phyloP scores from a whole-genome alignment of 2,888 invertebrate species.

The Penaeus monodon region DNA sequence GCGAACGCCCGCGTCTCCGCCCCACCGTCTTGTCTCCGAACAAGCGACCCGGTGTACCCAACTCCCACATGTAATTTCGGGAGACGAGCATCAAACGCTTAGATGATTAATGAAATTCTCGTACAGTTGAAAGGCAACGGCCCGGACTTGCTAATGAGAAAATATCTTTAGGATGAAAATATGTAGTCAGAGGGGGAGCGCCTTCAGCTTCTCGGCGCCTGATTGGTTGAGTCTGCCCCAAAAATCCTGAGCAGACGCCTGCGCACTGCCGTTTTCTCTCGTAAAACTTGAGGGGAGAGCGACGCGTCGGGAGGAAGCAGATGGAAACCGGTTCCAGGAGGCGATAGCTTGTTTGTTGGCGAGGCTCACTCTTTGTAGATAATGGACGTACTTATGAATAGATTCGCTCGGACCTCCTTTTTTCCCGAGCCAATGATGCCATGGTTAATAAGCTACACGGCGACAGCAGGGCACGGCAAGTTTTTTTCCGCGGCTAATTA shows the following conservation, averaged over 20 bases:
- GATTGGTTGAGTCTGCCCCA: constrained; percentile 47
- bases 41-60: constrained; percentile 17
- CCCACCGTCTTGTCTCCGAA: constrained; percentile 25
- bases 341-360: constrained; percentile 33
- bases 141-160: constrained; percentile 59
- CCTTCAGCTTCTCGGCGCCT: constrained; percentile 35
- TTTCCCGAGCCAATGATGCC: too few species aligned
- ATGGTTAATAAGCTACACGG: too few species aligned
- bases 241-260: constrained; percentile 42
- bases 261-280: constrained; percentile 52
- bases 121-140: constrained; percentile 60
- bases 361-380: too few species aligned
- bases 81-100: constrained; percentile 58
- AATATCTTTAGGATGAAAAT: constrained; percentile 61
- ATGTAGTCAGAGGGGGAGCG: constrained; percentile 55
- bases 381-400: too few species aligned
- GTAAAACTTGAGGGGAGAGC: constrained; percentile 51
- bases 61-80: constrained; percentile 46
- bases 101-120: constrained; percentile 61
- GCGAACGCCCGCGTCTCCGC: constrained; percentile 12
- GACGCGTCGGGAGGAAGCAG: constrained; percentile 50
- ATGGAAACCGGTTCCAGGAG: constrained; percentile 26
- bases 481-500: too few species aligned
- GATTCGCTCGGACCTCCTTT: too few species aligned
- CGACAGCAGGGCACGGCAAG: too few species aligned